phyloP scores from a whole-genome alignment of 1,140 invertebrate species.

The Caligus rogercresseyi region DNA sequence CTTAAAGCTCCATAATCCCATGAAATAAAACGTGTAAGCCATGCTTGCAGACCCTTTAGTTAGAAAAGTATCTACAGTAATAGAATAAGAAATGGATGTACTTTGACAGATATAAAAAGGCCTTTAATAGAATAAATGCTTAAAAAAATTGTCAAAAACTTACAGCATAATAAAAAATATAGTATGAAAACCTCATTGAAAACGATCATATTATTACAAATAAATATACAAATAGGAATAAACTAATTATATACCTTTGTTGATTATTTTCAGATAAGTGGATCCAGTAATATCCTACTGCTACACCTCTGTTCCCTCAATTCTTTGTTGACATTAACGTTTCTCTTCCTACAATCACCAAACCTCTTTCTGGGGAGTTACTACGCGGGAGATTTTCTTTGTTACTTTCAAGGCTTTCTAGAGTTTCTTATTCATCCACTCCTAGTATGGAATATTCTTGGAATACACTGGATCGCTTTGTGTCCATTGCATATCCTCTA shows the following conservation, averaged over 20 bases:
- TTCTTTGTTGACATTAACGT: background rate
- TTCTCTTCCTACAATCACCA: background rate
- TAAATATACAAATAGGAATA: too few relatives aligned
- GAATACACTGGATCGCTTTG: slow-evolving; percentile 15
- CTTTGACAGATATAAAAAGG: too few relatives aligned
- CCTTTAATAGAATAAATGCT: too few relatives aligned
- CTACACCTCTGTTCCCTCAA: background rate
- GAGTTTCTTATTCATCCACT: slow-evolving; percentile 1
- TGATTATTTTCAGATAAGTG: background rate
- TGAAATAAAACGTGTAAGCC: too few relatives aligned
- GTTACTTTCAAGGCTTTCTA: slow-evolving; percentile 10
- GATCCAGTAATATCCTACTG: background rate
- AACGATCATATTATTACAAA: too few relatives aligned
- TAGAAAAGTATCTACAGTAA: too few relatives aligned
- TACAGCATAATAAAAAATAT: too few relatives aligned
- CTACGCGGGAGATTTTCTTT: background rate
- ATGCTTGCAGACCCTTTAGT: too few relatives aligned
- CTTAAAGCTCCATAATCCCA: too few relatives aligned
- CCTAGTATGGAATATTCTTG: slow-evolving; percentile 2
- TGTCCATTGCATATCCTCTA: slow-evolving; percentile 13
- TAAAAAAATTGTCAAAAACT: too few relatives aligned
- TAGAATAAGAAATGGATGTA: too few relatives aligned
- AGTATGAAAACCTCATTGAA: too few relatives aligned
- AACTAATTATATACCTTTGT: background rate
- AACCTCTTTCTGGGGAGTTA: background rate